Evolutionary conservation across 1,140 invertebrate genomes (phyloP), one percentile per base, ranked within the genome.

Genomic region (Sminthurinus signatus): DNA sequence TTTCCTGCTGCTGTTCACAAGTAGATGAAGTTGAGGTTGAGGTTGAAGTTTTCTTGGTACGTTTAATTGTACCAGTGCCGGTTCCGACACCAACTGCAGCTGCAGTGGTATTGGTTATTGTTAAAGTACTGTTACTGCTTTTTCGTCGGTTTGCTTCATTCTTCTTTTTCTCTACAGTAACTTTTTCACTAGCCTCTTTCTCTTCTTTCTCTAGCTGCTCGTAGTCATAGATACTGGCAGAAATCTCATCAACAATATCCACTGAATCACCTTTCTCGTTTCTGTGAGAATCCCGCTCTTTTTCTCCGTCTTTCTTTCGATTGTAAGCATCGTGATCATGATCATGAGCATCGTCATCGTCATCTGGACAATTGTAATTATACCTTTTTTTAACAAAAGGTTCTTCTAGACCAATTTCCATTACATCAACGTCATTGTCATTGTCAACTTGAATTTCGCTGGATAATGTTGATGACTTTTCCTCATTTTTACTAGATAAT

Each of bases 361-460:
- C 62, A 32, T 36, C 44, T 3, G 57, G 59, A 51, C 56, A 60
- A 29, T 52, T 59, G 21, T 64, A 59, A 12, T 69, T 62, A 32
- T 58, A 58, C 2, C 21, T 31, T 23, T 42, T 65, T 31, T 60
- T 64, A 1, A 39, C 56, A 36, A 65, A 69, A 10, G 67, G 62
- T 1, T 59, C 32, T 29, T 69, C 67, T 23, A 69, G 0, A 17
- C 67, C 67, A 28, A 27, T 31, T 42, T 62, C 59, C 67, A 69
- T 69, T 17, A 69, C 67, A 39, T 69, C 67, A 15, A 56, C n/a
- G n/a, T n/a, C n/a, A n/a, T n/a, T n/a, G n/a, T n/a, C n/a, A n/a
- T n/a, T n/a, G n/a, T n/a, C n/a, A n/a, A n/a, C n/a, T n/a, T n/a
- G n/a, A n/a, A n/a, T n/a, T n/a, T n/a, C n/a, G n/a, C n/a, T n/a